Base-by-base conservation (phyloP, 2,888 invertebrate genomes). In the Pollenia griseotomentosa region DNA sequence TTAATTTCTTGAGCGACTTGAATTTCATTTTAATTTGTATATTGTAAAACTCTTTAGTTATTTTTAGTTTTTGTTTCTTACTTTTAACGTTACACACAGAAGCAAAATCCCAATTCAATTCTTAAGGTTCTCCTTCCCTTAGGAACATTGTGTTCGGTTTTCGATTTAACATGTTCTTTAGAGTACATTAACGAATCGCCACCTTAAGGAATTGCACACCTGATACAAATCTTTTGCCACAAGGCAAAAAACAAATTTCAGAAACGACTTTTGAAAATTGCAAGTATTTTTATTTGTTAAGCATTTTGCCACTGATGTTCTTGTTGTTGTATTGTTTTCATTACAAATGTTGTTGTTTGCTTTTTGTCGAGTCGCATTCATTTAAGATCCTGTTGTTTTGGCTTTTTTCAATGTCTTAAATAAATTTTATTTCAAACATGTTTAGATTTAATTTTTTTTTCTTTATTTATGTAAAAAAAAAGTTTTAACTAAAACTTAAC, bases 201-300 rank as follows among this genome's bases (percentile, higher is more conserved):
- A 89, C 89, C 88, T 90, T 85, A 88, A 88, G 89, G 89, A 89
- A 88, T 89, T 86, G 88, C 82, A 89, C 90, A 90, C 90, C 90
- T 90, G 90, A 90, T 90, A 90, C 90, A 87, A 88, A 90, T 90
- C 90, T 90, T 44, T 55, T 51, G 57, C 73, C 77, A 51, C 75
- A 66, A 74, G 70, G n/a, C 74, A 55, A 46, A 55, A 51, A 33
- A 68, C 11, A 57, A 51, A 42, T 9, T n/a, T 14, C 23, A 23
- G n/a, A 44, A 9, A 23, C 6, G 19, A 8, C 9, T 23, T 16
- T 63, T 23, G 23, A 53, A 73, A 53, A 78, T 73, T 78, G 78
- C 55, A 66, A 82, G 68, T 57, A 74, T 77, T 79, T 86, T 74
- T 63, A 57, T 77, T 65, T 66, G 57, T 73, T 66, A 19, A 59